Conservation (phyloP, 2,888 invertebrate genomes). For the Oscheius myriophilus region DNA sequence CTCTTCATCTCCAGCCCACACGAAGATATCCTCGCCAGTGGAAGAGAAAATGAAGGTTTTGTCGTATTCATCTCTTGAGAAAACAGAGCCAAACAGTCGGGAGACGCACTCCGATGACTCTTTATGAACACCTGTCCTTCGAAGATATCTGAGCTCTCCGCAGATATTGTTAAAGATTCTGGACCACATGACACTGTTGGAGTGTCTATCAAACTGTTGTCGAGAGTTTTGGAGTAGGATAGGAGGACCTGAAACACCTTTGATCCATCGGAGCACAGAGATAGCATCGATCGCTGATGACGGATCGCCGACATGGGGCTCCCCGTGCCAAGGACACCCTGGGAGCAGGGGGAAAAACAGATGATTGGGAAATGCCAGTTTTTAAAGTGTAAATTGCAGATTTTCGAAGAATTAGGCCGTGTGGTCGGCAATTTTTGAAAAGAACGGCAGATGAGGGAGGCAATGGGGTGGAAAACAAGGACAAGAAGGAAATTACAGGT, state of each 20-base stretch:
- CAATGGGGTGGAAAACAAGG: neutral
- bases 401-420: too few species aligned
- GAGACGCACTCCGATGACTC: slow-evolving; percentile 21
- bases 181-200: slow-evolving; percentile 32
- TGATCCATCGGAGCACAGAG: slow-evolving; percentile 1
- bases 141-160: slow-evolving; percentile 23
- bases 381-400: too few species aligned
- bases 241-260: neutral
- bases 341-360: neutral
- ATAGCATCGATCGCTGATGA: slow-evolving; percentile 2
- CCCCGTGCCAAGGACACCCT: slow-evolving; percentile 3
- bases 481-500: slow-evolving; percentile 1
- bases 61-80: slow-evolving; percentile 11
- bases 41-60: slow-evolving; percentile 22
- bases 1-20: slow-evolving; percentile 32
- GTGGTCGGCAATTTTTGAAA: neutral
- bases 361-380: too few species aligned
- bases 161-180: slow-evolving; percentile 11
- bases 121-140: slow-evolving; percentile 33
- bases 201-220: slow-evolving; percentile 22
- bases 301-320: slow-evolving; percentile 1
- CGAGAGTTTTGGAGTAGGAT: slow-evolving; percentile 11
- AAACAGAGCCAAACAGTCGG: slow-evolving; percentile 26
- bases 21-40: slow-evolving; percentile 20
- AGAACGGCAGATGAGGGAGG: slow-evolving; percentile 2